phyloP scores from a whole-genome alignment of 2,888 invertebrate genomes.

The Aporophyla lueneburgensis region DNA sequence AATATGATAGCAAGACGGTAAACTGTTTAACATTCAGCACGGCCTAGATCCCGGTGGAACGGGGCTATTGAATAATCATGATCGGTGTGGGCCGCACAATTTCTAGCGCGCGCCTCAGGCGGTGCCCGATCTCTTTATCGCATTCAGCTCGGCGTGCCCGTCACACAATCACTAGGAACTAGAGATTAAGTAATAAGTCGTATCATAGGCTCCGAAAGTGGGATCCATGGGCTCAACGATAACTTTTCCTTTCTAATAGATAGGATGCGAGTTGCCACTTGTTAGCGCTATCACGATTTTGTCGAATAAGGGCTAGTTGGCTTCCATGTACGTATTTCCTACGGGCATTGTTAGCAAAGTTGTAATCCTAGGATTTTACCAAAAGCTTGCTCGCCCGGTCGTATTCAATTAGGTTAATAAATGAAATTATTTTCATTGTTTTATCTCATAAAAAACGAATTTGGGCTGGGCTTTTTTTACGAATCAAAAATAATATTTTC shows the following conservation, averaged over 20 bases:
- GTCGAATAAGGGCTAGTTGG: slow-evolving; percentile 1
- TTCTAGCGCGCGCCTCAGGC: slow-evolving; percentile 71
- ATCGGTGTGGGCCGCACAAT: slow-evolving; percentile 82
- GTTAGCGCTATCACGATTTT: slow-evolving; percentile 20
- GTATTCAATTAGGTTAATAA: slow-evolving; percentile 46
- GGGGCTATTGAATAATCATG: slow-evolving; percentile 89
- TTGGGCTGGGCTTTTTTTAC: slow-evolving; percentile 9
- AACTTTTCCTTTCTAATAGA: slow-evolving; percentile 19
- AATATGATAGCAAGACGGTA: slow-evolving; percentile 73
- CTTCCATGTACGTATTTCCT: slow-evolving; percentile 8
- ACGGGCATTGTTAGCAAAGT: slow-evolving; percentile 23
- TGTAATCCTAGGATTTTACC: slow-evolving; percentile 39
- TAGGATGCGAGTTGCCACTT: slow-evolving; percentile 8
- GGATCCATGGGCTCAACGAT: slow-evolving; percentile 7
- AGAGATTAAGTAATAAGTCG: slow-evolving; percentile 48
- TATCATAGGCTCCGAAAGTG: slow-evolving; percentile 15
- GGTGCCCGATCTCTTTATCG: slow-evolving; percentile 72
- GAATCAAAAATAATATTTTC: slow-evolving; percentile 29
- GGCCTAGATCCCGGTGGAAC: slow-evolving; percentile 81
- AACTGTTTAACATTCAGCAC: slow-evolving; percentile 84
- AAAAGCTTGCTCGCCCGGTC: slow-evolving; percentile 21
- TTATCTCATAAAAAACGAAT: slow-evolving; percentile 4
- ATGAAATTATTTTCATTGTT: slow-evolving; percentile 46
- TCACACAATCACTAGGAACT: slow-evolving; percentile 49
- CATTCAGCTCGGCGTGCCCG: slow-evolving; percentile 59